Evolutionary conservation across 2,888 invertebrate species (phyloP).

Genomic region (Melanostoma scalare): DNA sequence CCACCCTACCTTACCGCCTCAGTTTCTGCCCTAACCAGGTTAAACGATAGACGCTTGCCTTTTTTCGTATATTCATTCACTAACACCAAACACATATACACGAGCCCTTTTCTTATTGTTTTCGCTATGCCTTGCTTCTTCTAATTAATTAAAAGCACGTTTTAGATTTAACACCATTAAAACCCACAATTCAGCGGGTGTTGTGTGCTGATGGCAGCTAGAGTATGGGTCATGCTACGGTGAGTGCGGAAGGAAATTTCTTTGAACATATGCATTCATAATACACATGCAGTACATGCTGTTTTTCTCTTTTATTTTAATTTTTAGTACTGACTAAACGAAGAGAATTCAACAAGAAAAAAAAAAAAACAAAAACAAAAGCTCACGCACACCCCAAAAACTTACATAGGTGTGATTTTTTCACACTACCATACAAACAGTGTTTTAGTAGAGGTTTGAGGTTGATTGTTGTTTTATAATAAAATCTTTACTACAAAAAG

Average conservation of each 20-base stretch:
- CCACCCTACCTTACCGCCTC: not conserved
- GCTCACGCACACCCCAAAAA: slow-evolving; percentile 63
- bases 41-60: slow-evolving; percentile 38
- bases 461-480: slow-evolving; percentile 52
- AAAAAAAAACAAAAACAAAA: slow-evolving; percentile 60
- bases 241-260: slow-evolving; percentile 28
- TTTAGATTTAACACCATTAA: slow-evolving; percentile 72
- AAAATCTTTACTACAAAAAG: slow-evolving; percentile 12
- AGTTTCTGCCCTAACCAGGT: slow-evolving; percentile 14
- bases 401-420: slow-evolving; percentile 56
- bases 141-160: slow-evolving; percentile 73
- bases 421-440: slow-evolving; percentile 62
- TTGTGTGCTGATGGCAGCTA: slow-evolving; percentile 1
- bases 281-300: slow-evolving; percentile 40
- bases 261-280: slow-evolving; percentile 43
- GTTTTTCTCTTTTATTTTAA: slow-evolving; percentile 13
- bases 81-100: slow-evolving; percentile 8
- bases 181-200: slow-evolving; percentile 50
- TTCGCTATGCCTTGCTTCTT: slow-evolving; percentile 50
- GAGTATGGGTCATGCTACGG: slow-evolving; percentile 27
- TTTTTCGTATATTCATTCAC: slow-evolving; percentile 21
- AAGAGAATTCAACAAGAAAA: slow-evolving; percentile 46
- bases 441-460: slow-evolving; percentile 47
- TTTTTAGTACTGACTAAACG: slow-evolving; percentile 36
- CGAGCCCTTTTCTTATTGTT: slow-evolving; percentile 39